These are phyloP conservation scores for Cheilinus undulatus DNA, from an alignment of 2,113 vertebrate genomes.

Conservation along the genomic window DNA sequence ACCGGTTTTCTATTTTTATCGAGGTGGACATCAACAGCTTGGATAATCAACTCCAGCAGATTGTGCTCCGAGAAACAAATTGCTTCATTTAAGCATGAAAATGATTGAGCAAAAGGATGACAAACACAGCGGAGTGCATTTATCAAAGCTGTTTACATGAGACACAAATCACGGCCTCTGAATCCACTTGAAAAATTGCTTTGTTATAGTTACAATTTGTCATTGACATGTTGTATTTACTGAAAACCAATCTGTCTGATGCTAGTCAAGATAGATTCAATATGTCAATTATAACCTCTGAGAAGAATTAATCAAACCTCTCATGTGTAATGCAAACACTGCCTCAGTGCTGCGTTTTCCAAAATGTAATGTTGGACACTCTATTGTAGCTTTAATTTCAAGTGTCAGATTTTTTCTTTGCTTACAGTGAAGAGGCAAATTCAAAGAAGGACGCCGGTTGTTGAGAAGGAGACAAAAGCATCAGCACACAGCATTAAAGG, in stretches of 20 bases:
- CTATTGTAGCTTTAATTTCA: too few relatives aligned
- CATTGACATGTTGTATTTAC: constrained; percentile 72
- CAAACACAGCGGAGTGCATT: constrained; percentile 78
- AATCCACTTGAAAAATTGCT: constrained; percentile 74
- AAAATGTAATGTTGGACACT: too few relatives aligned
- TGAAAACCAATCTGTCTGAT: constrained; percentile 68
- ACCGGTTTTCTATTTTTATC: constrained; percentile 78
- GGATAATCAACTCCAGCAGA: constrained; percentile 84
- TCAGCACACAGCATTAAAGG: too few relatives aligned
- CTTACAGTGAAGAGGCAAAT: too few relatives aligned
- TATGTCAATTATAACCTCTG: constrained; percentile 56
- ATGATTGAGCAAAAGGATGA: constrained; percentile 83
- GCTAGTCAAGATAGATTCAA: constrained; percentile 59
- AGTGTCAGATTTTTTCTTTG: too few relatives aligned
- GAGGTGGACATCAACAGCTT: constrained; percentile 81
- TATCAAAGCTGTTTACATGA: constrained; percentile 82
- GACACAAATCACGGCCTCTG: constrained; percentile 70
- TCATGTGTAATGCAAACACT: too few relatives aligned
- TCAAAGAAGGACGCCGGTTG: too few relatives aligned
- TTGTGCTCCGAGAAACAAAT: constrained; percentile 83
- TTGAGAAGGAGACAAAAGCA: too few relatives aligned
- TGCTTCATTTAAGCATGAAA: constrained; percentile 85
- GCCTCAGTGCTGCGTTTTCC: too few relatives aligned
- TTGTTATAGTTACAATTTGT: constrained; percentile 75
- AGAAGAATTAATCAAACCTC: constrained; percentile 24